Conservation (phyloP, 2,113 vertebrate genomes). For the Microcebus ravelobensis region DNA sequence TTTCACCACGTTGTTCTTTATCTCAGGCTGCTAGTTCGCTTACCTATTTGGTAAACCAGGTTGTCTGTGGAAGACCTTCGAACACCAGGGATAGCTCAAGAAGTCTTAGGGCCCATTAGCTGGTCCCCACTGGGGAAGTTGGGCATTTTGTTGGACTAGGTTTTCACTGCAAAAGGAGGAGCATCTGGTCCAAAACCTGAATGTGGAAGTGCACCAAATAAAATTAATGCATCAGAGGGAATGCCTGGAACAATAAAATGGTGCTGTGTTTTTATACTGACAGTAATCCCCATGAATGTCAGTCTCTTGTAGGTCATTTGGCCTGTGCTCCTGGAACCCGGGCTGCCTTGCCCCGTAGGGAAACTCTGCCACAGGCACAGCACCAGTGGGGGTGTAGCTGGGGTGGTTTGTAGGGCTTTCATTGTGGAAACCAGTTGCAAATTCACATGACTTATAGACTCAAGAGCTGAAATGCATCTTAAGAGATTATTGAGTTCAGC, state of each 20-base stretch:
- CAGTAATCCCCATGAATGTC: constrained; percentile 36
- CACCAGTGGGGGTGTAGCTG: neutral
- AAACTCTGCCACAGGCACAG: neutral
- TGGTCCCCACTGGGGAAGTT: constrained; percentile 64
- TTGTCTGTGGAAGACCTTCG: constrained; percentile 63
- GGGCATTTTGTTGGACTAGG: constrained; percentile 63
- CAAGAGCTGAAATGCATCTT: constrained; percentile 4
- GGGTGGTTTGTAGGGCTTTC: neutral
- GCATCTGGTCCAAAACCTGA: constrained; percentile 75
- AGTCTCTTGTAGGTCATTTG: constrained; percentile 60
- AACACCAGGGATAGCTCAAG: constrained; percentile 43
- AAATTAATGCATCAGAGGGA: constrained; percentile 75
- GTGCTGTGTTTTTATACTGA: constrained; percentile 58
- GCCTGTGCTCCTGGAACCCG: neutral
- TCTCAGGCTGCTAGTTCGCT: neutral
- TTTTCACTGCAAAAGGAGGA: constrained; percentile 68
- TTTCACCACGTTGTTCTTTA: neutral
- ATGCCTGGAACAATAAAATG: constrained; percentile 67
- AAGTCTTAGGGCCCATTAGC: constrained; percentile 68
- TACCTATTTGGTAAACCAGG: constrained; percentile 55
- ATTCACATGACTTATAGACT: neutral
- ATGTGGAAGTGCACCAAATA: constrained; percentile 68
- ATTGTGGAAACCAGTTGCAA: constrained; percentile 23
- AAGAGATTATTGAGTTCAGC: constrained; percentile 11
- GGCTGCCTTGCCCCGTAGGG: neutral